Percentiles rank a stretch among this genome's conserved stretches.
Conservation (phyloP, 1,140 invertebrate species). For the Philotrypesis tridentata region DNA sequence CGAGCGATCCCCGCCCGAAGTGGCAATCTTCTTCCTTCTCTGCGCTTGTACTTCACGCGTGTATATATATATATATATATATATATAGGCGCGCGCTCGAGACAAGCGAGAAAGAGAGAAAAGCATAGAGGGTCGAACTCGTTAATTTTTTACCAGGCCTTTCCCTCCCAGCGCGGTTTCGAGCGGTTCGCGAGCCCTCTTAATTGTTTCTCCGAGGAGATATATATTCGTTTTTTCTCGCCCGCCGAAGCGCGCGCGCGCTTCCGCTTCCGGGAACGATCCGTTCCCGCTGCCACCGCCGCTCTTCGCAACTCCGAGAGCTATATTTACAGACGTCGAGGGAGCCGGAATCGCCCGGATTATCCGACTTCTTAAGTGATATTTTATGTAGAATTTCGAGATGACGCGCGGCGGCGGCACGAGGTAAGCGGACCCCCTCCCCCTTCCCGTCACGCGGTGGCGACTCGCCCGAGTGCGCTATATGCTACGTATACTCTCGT, state of each 20-base stretch:
- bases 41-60: too few species aligned
- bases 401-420: background rate
- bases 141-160: slow-evolving; percentile 29
- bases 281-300: too few species aligned
- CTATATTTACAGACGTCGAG: too few species aligned
- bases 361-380: background rate
- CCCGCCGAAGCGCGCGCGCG: too few species aligned
- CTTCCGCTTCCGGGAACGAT: background rate
- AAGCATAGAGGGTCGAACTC: background rate
- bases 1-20: background rate
- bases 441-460: too few species aligned
- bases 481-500: too few species aligned
- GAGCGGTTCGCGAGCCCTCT: too few species aligned
- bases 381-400: background rate
- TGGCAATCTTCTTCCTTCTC: slow-evolving; percentile 27
- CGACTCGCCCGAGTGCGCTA: too few species aligned
- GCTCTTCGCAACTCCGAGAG: background rate
- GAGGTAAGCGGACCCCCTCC: background rate
- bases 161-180: too few species aligned
- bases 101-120: too few species aligned
- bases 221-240: background rate
- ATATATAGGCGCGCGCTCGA: too few species aligned
- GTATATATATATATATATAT: background rate
- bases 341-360: background rate
- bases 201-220: slow-evolving; percentile 3